Percentiles rank a stretch among this genome's conserved stretches.
Evolutionary conservation across 1,140 invertebrate species (phyloP).

Genomic region (Drosophila serrata): DNA sequence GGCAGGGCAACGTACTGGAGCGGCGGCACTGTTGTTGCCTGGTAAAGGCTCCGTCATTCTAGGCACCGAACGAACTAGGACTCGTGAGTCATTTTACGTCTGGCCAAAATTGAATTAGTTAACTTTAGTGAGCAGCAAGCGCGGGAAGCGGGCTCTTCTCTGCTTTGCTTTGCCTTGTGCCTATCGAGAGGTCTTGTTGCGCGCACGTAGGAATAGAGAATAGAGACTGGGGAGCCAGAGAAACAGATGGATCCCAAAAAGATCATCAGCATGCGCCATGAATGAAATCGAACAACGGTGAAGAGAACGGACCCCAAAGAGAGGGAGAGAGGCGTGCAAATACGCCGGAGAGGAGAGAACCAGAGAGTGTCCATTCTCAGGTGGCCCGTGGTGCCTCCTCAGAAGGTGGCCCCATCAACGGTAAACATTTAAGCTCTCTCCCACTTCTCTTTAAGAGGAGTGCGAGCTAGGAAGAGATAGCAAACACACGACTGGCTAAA

Average conservation of each 20-base stretch:
- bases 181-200: slow-evolving; percentile 60
- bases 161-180: slow-evolving; percentile 27
- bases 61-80: slow-evolving; percentile 13
- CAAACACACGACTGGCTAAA: neutral
- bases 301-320: slow-evolving; percentile 10
- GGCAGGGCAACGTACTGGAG: slow-evolving; percentile 41
- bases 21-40: slow-evolving; percentile 25
- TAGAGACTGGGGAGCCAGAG: slow-evolving; percentile 62
- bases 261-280: slow-evolving; percentile 30
- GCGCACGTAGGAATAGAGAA: slow-evolving; percentile 75
- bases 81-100: slow-evolving; percentile 36
- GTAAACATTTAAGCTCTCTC: neutral
- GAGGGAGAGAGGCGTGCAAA: slow-evolving; percentile 26
- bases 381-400: neutral
- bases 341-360: no score
- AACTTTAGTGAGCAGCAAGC: slow-evolving; percentile 38
- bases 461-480: neutral
- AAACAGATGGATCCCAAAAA: slow-evolving; percentile 41
- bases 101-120: slow-evolving; percentile 23
- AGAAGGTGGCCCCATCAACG: neutral
- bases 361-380: slow-evolving; percentile 1
- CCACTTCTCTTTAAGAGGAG: neutral
- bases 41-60: slow-evolving; percentile 28
- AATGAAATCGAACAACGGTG: slow-evolving; percentile 40
- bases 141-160: slow-evolving; percentile 57